Conservation (phyloP, 2,888 invertebrate species). For the Gastracanthus pulcherrimus region DNA sequence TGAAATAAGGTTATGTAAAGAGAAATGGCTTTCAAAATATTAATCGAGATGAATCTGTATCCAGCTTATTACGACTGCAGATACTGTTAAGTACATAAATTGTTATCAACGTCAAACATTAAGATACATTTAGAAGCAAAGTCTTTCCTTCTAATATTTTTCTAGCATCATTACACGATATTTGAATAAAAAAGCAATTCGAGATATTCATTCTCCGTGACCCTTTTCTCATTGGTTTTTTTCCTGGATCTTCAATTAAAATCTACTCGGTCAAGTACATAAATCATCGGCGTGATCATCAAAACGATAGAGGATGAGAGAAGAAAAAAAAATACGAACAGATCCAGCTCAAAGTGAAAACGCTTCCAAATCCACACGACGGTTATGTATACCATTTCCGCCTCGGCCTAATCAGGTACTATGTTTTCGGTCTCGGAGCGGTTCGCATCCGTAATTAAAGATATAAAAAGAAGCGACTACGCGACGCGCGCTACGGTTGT, state of each 20-base stretch:
- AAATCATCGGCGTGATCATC: conserved; percentile 35
- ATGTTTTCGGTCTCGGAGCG: background rate
- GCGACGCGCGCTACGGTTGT: background rate
- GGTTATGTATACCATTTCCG: conserved; percentile 32
- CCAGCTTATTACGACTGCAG: too few relatives aligned
- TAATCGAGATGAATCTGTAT: background rate
- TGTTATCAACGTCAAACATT: too few relatives aligned
- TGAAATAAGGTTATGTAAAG: too few relatives aligned
- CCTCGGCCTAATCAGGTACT: conserved; percentile 15
- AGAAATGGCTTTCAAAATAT: background rate
- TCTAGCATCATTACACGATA: background rate
- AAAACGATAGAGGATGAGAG: background rate
- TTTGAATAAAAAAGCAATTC: conserved; percentile 41
- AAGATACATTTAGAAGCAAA: too few relatives aligned
- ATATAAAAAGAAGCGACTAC: conserved; percentile 7
- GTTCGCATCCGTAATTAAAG: conserved; percentile 41
- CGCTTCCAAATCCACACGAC: background rate
- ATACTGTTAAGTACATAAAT: too few relatives aligned
- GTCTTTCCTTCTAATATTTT: too few relatives aligned
- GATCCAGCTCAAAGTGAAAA: conserved; percentile 1
- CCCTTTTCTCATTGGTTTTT: conserved; percentile 28
- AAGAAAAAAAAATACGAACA: background rate
- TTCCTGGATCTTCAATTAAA: conserved; percentile 34
- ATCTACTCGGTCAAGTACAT: conserved; percentile 28
- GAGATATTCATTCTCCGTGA: conserved; percentile 16